Base-by-base conservation (phyloP, 2,113 vertebrate species). In the Paralichthys olivaceus region DNA sequence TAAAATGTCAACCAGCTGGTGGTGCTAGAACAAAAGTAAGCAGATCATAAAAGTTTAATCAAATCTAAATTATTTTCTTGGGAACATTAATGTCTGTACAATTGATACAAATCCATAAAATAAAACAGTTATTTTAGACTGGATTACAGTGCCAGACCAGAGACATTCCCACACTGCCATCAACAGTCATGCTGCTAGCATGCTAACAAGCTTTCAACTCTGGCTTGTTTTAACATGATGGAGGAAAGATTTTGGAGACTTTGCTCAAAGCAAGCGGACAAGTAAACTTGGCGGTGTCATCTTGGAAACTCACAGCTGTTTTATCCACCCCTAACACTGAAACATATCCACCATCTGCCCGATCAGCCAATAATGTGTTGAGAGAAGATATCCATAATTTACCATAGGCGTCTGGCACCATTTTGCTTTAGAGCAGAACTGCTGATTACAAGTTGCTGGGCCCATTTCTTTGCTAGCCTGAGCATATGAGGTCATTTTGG, bases 331-430 rank as follows among this genome's bases (percentile, higher is more conserved):
- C 67, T 78, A 37, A 72, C 65, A 28, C 40, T 84, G 55, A 66
- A 65, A 75, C 70, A 67, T 64, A 70, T 88, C 79, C 32, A 45
- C 74, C 77, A 81, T 81, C 76, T 72, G 69, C 72, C 56, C 9
- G 59, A 69, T 77, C 64, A 72, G 81, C 85, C 90, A 90, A 79
- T 86, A 72, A 86, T 61, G 58, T 87, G 84, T 87, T 77, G 81
- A 83, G 67, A 68, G 55, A 68, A 81, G 69, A 84, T 61, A 66
- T 79, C 72, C 62, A 84, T 85, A 79, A 86, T 80, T 85, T 77
- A 85, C 60, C 62, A 69, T 4, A 59, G 55, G 63, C 59, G 65
- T 69, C 65, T 84, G 78, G 85, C 69, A 80, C 69, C 13, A 70
- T 65, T 62, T 77, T 72, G 65, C 55, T 66, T 85, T 66, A 54